phyloP scores from a whole-genome alignment of 2,113 vertebrate genomes.

The Microcebus ravelobensis region DNA sequence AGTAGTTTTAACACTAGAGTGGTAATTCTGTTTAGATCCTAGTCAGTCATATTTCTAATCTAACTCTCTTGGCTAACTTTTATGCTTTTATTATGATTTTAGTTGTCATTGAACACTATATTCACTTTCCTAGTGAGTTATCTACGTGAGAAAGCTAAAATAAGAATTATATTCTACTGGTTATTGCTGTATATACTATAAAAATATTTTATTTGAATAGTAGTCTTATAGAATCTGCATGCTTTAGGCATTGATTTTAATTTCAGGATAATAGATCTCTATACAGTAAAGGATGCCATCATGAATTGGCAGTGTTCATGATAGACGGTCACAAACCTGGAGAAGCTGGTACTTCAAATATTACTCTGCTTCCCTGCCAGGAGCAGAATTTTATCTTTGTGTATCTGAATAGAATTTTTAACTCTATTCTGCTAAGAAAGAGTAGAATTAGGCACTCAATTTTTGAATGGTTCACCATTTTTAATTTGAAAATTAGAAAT shows the following conservation, averaged over 20 bases:
- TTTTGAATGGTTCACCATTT: neutral
- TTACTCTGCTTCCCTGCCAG: neutral
- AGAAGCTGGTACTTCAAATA: neutral
- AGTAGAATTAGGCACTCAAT: neutral
- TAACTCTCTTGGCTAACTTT: neutral
- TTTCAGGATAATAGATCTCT: neutral
- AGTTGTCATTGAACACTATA: neutral
- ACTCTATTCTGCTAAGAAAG: neutral
- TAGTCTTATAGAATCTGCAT: neutral
- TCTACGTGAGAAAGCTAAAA: neutral
- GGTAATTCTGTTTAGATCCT: neutral
- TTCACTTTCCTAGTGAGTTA: neutral
- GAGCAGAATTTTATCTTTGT: neutral
- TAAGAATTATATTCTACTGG: conserved; percentile 4
- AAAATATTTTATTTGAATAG: conserved; percentile 15
- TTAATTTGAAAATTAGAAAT: neutral
- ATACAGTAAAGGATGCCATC: neutral
- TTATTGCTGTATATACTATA: neutral
- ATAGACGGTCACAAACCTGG: neutral
- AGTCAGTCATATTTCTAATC: neutral
- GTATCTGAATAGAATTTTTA: neutral
- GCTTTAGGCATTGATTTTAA: conserved; percentile 9
- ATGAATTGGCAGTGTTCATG: neutral
- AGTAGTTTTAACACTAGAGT: conserved; percentile 22
- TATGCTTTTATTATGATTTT: conserved; percentile 14